Evolutionary conservation across 1,140 invertebrate species (phyloP), one percentile per base, ranked within the genome.

Genomic region (Belonocnema kinseyi): DNA sequence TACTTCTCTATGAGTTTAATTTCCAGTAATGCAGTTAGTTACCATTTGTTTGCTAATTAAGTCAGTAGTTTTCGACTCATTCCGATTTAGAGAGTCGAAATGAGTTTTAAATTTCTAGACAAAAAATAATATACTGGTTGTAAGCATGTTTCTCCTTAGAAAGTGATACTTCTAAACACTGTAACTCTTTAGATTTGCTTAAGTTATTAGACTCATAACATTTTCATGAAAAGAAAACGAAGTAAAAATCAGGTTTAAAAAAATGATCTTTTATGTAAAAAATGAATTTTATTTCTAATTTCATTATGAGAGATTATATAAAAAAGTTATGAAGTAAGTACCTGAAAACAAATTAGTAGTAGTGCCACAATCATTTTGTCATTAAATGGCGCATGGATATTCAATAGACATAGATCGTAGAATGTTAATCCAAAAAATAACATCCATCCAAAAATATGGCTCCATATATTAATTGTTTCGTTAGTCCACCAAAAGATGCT

Each of bases 381-480:
- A 0, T 93, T 92, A 70, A 95, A 88, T 8, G 95, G 94, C 16
- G 96, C 96, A 80, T 96, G 94, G 74, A 96, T 94, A 83, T 96
- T 95, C 21, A 97, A 93, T 78, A 96, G 92, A 80, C 95, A 94
- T 54, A 97, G 92, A 87, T 98, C 97, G 83, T 97, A 96, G 53
- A 98, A 92, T 11, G 97, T 96, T 72, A 98, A 91, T 19, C 94
- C 94, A 19, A 97, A 91, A 82, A 99, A 97, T 12, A 98, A 90
- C 86, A 97, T 94, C 93, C 97, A 98, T 11, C 98, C 98, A 79
- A 97, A 94, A 80, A 99, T 92, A 90, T 99, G 98, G 74, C 96
- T 97, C 98, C 98, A 99, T 87, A 99, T 98, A 85, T 99, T 99
- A 81, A 99, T 94, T 5, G 97, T 99, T 90, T 99, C 98, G 88